Conservation (phyloP, 1,140 invertebrate genomes). For the Pomacea maculata region DNA sequence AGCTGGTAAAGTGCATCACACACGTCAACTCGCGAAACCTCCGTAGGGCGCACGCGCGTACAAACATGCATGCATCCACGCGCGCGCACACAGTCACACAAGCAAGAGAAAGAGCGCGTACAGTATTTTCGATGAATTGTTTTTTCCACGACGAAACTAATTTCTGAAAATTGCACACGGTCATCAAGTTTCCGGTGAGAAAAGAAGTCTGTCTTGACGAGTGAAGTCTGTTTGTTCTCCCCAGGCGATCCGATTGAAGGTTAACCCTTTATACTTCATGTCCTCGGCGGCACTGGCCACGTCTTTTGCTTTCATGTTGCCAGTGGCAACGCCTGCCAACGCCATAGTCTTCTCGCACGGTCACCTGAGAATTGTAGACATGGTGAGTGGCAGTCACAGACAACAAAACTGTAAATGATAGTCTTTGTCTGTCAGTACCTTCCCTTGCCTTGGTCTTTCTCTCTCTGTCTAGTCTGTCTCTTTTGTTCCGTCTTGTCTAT, state of each 20-base stretch:
- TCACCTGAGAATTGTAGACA: constrained; percentile 58
- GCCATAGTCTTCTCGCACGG: constrained; percentile 81
- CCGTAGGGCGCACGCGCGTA: background rate
- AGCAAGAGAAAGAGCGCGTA: background rate
- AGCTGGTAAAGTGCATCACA: constrained; percentile 53
- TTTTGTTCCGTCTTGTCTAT: too few relatives aligned
- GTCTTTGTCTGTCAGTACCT: too few relatives aligned
- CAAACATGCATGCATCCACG: background rate
- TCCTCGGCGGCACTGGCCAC: constrained; percentile 82
- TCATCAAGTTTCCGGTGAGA: too few relatives aligned
- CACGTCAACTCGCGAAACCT: background rate
- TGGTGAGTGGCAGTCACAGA: constrained; percentile 45
- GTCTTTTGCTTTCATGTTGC: constrained; percentile 79
- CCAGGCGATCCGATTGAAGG: constrained; percentile 62
- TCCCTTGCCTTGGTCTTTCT: background rate
- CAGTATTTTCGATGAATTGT: too few relatives aligned
- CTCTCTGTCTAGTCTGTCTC: too few relatives aligned
- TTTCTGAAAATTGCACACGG: too few relatives aligned
- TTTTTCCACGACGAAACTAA: too few relatives aligned
- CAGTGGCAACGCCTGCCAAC: constrained; percentile 89
- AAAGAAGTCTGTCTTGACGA: too few relatives aligned
- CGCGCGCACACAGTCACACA: constrained; percentile 4
- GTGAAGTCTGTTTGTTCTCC: too few relatives aligned
- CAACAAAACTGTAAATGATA: too few relatives aligned
- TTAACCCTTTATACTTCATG: constrained; percentile 87